Evolutionary conservation across 2,113 vertebrate species (phyloP), one percentile per base, ranked within the genome.

Genomic region (Elaphurus davidianus): DNA sequence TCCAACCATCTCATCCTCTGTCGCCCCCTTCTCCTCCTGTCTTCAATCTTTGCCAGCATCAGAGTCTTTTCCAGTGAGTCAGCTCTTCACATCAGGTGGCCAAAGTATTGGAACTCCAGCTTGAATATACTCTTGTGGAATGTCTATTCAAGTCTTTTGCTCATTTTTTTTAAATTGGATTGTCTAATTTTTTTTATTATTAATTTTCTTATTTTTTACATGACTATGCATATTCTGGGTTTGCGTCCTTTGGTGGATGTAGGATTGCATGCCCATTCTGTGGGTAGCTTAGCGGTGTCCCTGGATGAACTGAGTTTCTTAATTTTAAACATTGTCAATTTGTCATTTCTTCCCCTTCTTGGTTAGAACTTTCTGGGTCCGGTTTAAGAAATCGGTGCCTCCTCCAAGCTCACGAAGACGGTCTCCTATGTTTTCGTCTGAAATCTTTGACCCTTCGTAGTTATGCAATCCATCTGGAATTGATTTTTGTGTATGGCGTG

Each of bases 331-430:
- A 0, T 9, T 21, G 30, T 45, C 27, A 6, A 0, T 15, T 11
- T 4, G 23, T 21, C 6, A 0, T 13, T 36, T 59, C 28, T 10
- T 28, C 27, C 54, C n/a, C 43, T 40, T 43, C 6, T 0, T 36
- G 43, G 17, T 54, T 30, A 45, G 54, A 62, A 45, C 23, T 12
- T 87, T 21, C 5, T 71, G 43, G 36, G 78, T 81, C 89, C 50
- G 12, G 0, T 33, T 60, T 81, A 87, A 45, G 84, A 55, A 45
- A 5, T 7, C 7, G 1, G 30, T 3, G 14, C 64, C 6, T 27
- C 28, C n/a, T 59, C 43, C 60, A 10, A 10, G 82, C 62, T 79
- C 36, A 2, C 0, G 9, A 86, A 81, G 19, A 33, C 12, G 3
- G 52, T 33, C 43, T 79, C 60, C 33, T 6, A 0, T 4, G 25